Percentiles rank a stretch among this genome's conserved stretches.
These are phyloP conservation scores for Panurus biarmicus DNA, from an alignment of 2,113 vertebrate species.

Conservation along the genomic window DNA sequence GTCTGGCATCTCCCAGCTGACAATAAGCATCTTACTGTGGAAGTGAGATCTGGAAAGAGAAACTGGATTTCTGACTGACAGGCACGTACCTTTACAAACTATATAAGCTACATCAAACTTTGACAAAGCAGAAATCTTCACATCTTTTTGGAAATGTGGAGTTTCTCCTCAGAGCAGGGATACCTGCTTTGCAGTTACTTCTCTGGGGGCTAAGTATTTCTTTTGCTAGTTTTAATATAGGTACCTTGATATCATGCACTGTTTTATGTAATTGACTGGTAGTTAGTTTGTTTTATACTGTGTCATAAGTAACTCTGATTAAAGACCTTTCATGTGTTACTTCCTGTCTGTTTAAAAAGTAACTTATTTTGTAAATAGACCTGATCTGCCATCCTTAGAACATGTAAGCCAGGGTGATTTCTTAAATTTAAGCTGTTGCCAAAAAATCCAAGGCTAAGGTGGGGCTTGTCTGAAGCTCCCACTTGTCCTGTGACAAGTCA, in stretches of 20 bases:
- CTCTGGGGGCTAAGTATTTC: not conserved
- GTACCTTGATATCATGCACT: not conserved
- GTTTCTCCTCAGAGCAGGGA: not conserved
- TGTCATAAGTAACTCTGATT: not conserved
- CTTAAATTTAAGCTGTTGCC: not conserved
- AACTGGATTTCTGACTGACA: not conserved
- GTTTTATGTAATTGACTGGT: not conserved
- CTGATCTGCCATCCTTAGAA: not conserved
- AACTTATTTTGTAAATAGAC: not conserved
- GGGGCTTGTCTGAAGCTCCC: not conserved
- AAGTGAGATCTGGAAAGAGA: not conserved
- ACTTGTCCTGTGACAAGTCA: fast-evolving
- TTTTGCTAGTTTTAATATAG: not conserved
- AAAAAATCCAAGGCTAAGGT: not conserved
- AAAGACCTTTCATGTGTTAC: not conserved
- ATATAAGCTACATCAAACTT: not conserved
- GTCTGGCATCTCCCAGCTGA: not conserved
- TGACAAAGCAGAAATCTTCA: not conserved
- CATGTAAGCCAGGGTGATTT: not conserved
- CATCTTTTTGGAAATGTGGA: not conserved
- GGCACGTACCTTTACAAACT: not conserved
- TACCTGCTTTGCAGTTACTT: fast-evolving
- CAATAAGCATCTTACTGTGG: not conserved
- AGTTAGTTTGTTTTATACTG: not conserved
- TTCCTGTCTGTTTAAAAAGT: not conserved